Base-by-base conservation (phyloP, 2,888 invertebrate genomes). In the Brachypterus glaber region DNA sequence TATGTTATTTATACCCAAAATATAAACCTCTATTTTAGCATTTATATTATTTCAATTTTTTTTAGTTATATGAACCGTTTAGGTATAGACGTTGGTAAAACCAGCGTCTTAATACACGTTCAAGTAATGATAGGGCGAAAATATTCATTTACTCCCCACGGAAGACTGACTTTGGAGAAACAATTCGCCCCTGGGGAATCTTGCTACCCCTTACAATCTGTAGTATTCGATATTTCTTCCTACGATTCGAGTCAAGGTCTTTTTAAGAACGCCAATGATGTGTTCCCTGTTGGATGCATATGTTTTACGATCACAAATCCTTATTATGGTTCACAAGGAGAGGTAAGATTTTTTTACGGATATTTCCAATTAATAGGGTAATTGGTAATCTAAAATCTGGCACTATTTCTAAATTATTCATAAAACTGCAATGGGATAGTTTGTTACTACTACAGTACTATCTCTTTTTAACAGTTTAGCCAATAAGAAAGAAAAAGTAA, bases 301-400 rank as follows among this genome's bases (percentile, higher is more conserved):
- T 82, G 88, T 49, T 92, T 91, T 60, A 76, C 88, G 63, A 71
- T 92, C 0, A 79, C 76, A 4, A 54, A 55, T 44, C 84, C 82
- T 4, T 80, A 85, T 63, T 91, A 90, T 59, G 93, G 91, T 1
- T 74, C 78, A 31, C 69, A 76, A 59, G 92, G 85, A 32, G 76
- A 77, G 54, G 89, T 90, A 61, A 50, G 57, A n/a, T n/a, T n/a
- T n/a, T n/a, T n/a, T n/a, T n/a, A n/a, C n/a, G n/a, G n/a, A n/a
- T n/a, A n/a, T n/a, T n/a, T n/a, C n/a, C n/a, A n/a, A n/a, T n/a
- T n/a, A n/a, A n/a, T n/a, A n/a, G n/a, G 16, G 17, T 24, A n/a
- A 29, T 13, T 17, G 37, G n/a, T n/a, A n/a, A n/a, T n/a, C n/a
- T n/a, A n/a, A n/a, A n/a, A n/a, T n/a, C n/a, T n/a, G n/a, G n/a